These are phyloP conservation scores for Actinia tenebrosa DNA, from an alignment of 64 coral and sea anemone genomes.

Conservation along the genomic window DNA sequence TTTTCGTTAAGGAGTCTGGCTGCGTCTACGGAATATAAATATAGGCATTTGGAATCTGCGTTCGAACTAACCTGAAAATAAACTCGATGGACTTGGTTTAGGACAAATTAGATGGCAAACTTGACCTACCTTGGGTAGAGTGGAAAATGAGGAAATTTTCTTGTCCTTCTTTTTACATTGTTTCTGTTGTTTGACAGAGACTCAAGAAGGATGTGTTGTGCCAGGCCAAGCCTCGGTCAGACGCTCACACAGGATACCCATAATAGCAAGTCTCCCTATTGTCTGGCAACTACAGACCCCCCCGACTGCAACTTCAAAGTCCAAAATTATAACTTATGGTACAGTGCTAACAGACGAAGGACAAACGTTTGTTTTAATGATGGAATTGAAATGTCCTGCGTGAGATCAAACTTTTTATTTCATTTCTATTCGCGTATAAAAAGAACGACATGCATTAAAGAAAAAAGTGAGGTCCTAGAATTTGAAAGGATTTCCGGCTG, in stretches of 20 bases:
- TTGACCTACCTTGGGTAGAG: constrained; percentile 11
- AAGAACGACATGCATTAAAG: neutral
- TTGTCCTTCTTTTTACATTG: constrained; percentile 19
- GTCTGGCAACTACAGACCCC: neutral
- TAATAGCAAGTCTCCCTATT: neutral
- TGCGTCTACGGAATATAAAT: neutral
- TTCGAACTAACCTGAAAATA: neutral
- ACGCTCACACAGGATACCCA: constrained; percentile 25
- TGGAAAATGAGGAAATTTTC: neutral
- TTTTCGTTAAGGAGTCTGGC: neutral
- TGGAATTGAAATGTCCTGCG: neutral
- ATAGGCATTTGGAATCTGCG: neutral
- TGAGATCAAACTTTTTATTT: neutral
- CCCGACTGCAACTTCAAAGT: neutral
- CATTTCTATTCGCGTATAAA: neutral
- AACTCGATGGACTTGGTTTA: neutral
- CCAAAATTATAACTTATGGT: neutral
- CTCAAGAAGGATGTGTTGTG: neutral
- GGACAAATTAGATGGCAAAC: neutral
- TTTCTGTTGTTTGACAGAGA: constrained; percentile 39
- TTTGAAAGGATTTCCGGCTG: neutral
- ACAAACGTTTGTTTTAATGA: neutral
- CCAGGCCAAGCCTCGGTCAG: constrained; percentile 9
- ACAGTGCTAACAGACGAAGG: neutral
- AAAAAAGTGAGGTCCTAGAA: neutral